Conservation (phyloP, 2,888 invertebrate genomes). For the Lumbricus terrestris region DNA sequence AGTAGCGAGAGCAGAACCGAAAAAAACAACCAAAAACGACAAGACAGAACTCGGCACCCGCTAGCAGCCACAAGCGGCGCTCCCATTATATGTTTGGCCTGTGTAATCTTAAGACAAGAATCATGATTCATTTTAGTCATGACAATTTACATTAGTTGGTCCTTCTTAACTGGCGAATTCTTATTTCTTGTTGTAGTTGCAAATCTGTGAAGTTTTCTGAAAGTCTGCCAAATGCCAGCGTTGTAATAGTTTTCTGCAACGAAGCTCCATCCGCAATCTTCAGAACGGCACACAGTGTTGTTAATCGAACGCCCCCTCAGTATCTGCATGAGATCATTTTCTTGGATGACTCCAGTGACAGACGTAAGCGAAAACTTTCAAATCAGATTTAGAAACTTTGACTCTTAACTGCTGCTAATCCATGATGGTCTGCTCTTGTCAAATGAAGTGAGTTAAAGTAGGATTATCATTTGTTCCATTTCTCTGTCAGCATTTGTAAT, state of each 20-base stretch:
- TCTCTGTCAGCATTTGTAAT: not conserved
- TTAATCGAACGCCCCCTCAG: constrained; percentile 71
- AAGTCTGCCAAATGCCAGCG: constrained; percentile 71
- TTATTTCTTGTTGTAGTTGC: constrained; percentile 63
- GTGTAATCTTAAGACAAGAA: not conserved
- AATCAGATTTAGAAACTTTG: not conserved
- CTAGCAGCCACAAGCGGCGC: too few species aligned
- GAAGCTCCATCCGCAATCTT: constrained; percentile 83
- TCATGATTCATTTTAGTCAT: not conserved
- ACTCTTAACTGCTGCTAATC: not conserved
- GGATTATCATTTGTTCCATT: not conserved
- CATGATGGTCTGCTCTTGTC: not conserved
- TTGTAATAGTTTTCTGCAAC: constrained; percentile 79
- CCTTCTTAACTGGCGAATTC: not conserved
- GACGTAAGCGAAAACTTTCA: constrained; percentile 25
- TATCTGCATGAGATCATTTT: constrained; percentile 86
- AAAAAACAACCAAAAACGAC: too few species aligned
- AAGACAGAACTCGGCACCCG: too few species aligned
- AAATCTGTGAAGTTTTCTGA: constrained; percentile 67
- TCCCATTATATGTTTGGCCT: too few species aligned
- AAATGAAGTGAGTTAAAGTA: not conserved
- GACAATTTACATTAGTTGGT: not conserved
- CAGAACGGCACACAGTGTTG: constrained; percentile 82
- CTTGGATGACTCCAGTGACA: constrained; percentile 85
- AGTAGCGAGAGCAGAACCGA: too few species aligned